Percentiles rank a stretch among this genome's conserved stretches.
Conservation (phyloP, 2,113 vertebrate species). For the Delphinus delphis region DNA sequence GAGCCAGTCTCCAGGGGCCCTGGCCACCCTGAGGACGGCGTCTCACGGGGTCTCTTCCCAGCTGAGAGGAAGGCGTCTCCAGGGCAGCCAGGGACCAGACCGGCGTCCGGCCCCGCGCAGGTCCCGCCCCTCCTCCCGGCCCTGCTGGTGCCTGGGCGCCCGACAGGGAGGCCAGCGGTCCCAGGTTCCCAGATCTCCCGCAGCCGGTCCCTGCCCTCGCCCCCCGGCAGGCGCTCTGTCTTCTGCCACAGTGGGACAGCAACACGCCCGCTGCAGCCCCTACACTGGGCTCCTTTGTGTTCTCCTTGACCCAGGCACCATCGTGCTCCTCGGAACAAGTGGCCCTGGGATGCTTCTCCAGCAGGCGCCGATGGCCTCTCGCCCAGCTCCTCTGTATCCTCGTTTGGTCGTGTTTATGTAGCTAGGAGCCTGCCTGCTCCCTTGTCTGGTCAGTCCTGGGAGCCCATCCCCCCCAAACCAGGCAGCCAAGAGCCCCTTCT, state of each 20-base stretch:
- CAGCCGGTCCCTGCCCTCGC: neutral
- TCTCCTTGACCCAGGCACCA: neutral
- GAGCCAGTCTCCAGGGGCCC: neutral
- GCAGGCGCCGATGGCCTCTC: neutral
- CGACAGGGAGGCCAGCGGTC: neutral
- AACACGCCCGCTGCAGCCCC: no score
- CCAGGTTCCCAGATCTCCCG: neutral
- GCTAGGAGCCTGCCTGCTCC: neutral
- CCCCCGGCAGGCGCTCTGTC: neutral
- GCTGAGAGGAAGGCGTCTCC: neutral
- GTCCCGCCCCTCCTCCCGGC: neutral
- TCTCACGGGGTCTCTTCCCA: neutral
- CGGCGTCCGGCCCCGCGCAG: neutral
- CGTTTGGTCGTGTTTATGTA: neutral
- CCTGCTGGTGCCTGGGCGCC: neutral
- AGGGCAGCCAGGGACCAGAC: neutral
- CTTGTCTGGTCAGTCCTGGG: neutral
- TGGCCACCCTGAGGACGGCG: fast-evolving
- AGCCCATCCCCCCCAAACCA: neutral
- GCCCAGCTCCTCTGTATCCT: neutral
- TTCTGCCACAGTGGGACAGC: neutral
- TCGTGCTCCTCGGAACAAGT: neutral
- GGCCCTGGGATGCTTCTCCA: neutral
- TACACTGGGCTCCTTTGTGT: neutral
- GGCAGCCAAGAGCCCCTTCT: neutral